These are phyloP conservation scores for Lordiphosa mommai DNA, from an alignment of 1,140 invertebrate species.

Conservation along the genomic window DNA sequence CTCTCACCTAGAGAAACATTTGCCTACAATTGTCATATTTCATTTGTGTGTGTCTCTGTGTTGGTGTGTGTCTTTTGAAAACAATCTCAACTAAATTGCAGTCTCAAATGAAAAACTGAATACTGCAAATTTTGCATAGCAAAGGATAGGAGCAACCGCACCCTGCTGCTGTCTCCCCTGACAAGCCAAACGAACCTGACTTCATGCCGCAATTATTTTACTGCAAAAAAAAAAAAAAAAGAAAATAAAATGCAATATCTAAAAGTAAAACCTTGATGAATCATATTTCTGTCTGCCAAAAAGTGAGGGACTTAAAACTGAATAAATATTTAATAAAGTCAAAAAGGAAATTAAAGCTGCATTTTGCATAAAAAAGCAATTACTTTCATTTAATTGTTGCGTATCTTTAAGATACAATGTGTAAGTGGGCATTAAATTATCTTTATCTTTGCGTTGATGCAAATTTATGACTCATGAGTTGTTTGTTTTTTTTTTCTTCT, in stretches of 20 bases:
- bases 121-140: constrained; percentile 8
- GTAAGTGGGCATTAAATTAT: constrained; percentile 40
- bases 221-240: constrained; percentile 5
- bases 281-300: constrained; percentile 8
- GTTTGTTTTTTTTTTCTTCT: constrained; percentile 22
- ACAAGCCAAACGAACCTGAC: constrained; percentile 16
- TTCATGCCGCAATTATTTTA: constrained; percentile 35
- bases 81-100: constrained; percentile 42
- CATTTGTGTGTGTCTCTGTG: too few relatives aligned
- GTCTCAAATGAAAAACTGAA: not conserved
- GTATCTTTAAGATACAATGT: constrained; percentile 62
- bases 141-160: not conserved
- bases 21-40: constrained; percentile 17
- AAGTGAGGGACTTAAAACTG: constrained; percentile 4
- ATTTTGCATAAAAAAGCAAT: constrained; percentile 57
- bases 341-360: constrained; percentile 15
- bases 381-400: constrained; percentile 53
- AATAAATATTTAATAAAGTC: constrained; percentile 41
- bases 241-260: constrained; percentile 20
- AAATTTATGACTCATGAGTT: constrained; percentile 62
- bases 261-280: constrained; percentile 24
- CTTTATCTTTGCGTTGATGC: constrained; percentile 34
- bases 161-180: not conserved
- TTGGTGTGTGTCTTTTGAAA: constrained; percentile 10
- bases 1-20: not conserved